phyloP scores from a whole-genome alignment of 2,113 vertebrate genomes.

The Myrmophylax atrothorax region DNA sequence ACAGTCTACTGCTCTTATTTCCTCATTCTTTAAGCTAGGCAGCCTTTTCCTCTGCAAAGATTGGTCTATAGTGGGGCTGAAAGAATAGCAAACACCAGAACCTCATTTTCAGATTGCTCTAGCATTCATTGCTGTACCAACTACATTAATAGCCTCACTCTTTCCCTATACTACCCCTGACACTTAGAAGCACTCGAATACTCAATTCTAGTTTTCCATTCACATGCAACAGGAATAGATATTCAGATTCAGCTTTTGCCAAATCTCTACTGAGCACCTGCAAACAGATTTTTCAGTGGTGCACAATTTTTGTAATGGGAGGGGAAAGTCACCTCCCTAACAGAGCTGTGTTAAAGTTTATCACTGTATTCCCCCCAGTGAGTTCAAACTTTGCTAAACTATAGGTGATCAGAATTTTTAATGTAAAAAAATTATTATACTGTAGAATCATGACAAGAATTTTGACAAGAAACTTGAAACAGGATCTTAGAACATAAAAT shows the following conservation, averaged over 20 bases:
- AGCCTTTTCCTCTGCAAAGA: background rate
- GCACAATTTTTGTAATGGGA: background rate
- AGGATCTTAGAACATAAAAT: background rate
- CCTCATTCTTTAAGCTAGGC: background rate
- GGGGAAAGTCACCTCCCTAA: background rate
- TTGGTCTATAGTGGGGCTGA: background rate
- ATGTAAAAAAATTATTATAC: background rate
- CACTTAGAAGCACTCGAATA: background rate
- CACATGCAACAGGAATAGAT: background rate
- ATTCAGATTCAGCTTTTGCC: background rate
- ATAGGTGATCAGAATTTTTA: background rate
- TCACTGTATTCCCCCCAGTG: rapidly evolving
- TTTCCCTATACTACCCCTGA: background rate
- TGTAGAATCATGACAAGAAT: background rate
- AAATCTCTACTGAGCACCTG: background rate
- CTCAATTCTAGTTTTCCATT: background rate
- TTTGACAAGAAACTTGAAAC: background rate
- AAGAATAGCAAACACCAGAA: background rate
- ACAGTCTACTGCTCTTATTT: constrained; percentile 30
- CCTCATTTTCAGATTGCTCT: background rate
- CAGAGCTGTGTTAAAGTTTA: background rate
- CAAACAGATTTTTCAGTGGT: background rate
- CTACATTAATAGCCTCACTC: background rate
- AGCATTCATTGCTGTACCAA: background rate
- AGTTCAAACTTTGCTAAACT: background rate